Base-by-base conservation (phyloP, 2,888 invertebrate species). In the Auanema sp. region DNA sequence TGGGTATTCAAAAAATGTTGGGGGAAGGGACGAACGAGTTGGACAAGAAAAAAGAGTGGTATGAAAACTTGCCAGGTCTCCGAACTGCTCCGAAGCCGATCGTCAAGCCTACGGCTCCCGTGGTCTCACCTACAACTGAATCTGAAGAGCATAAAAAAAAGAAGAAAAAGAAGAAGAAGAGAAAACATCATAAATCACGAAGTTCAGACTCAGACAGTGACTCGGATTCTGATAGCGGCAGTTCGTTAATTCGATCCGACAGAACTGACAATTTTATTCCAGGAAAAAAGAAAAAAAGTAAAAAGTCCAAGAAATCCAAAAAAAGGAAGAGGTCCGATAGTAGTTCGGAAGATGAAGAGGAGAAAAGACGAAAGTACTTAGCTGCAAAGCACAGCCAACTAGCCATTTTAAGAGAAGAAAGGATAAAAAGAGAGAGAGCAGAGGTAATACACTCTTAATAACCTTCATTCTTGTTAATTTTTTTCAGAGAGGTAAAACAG, bases 1-100 rank as follows among this genome's bases (percentile, higher is more conserved):
- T 98, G 82, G 97, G 98, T 0, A 92, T 94, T 80, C 87, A 97
- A 44, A 95, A 93, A 3, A 96, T 95, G 86, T 87, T 97, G 60
- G 97, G 95, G 0, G 95, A 97, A 44, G 79, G 71, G 42, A 78
- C 79, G 44, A 77, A 77, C 33, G 81, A 82, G 59, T 63, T 77
- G 41, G 64, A 71, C 14, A 77, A 77, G 56, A 90, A 91, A 50
- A 89, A 89, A 77, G 92, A 91, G 77, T 95, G 95, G 94, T 95
- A 93, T 86, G 90, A 92, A 84, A 87, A 90, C 66, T 76, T 75
- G 65, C 83, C 72, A 60, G 84, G 88, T 23, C 91, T 33, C 8
- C 33, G 33, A 33, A 51, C 61, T 58, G 43, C 18, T 58, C 41
- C 18, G 21, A 60, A 69, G 57, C 33, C 55, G 11, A 59, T 25